Percentiles rank a stretch among this genome's conserved stretches.
Conservation (phyloP, 2,888 invertebrate species). For the Aromia moschata region DNA sequence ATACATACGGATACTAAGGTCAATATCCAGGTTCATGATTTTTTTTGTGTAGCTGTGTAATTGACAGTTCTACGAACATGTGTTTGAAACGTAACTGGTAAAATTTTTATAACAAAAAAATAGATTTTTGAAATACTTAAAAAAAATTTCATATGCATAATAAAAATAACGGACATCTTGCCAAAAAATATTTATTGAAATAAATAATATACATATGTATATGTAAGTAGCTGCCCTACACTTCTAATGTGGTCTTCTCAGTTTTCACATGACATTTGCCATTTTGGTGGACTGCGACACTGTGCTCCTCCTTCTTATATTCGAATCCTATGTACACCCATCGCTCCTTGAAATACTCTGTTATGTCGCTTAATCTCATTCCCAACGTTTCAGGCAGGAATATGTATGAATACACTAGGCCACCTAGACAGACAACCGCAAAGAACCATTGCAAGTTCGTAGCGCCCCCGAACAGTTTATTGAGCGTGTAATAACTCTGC, state of each 20-base stretch:
- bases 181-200: constrained; percentile 5
- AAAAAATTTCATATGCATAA: background rate
- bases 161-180: background rate
- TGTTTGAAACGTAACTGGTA: background rate
- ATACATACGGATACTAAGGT: no score
- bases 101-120: background rate
- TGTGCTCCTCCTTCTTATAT: constrained; percentile 5
- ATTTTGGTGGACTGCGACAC: background rate
- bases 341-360: constrained; percentile 63
- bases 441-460: constrained; percentile 68
- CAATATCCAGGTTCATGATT: no score
- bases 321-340: constrained; percentile 51
- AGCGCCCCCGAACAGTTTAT: constrained; percentile 60
- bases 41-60: no score
- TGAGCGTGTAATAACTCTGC: constrained; percentile 63
- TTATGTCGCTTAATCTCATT: constrained; percentile 63
- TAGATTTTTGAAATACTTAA: background rate
- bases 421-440: constrained; percentile 62
- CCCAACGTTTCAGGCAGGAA: constrained; percentile 65
- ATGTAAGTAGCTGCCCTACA: background rate
- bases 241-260: background rate
- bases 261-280: background rate
- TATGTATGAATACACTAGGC: constrained; percentile 61
- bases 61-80: no score
- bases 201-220: no score